These are phyloP conservation scores for Cirrhinus molitorella DNA, from an alignment of 2,797 vertebrate genomes.

Conservation along the genomic window DNA sequence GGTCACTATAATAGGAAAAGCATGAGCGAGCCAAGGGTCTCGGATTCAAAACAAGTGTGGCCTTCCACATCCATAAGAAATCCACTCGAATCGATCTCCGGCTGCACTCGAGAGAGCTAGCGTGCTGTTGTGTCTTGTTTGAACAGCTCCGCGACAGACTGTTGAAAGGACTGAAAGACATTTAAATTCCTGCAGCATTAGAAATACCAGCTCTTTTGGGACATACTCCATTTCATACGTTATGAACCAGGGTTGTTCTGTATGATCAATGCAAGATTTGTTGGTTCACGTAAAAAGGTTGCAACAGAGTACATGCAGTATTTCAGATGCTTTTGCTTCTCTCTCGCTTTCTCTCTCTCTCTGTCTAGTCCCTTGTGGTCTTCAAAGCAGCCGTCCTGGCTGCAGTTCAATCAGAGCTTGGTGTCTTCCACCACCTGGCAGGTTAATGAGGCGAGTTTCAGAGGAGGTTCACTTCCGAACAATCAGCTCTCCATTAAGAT, in stretches of 20 bases:
- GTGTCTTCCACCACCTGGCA: conserved; percentile 59
- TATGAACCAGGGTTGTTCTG: background rate
- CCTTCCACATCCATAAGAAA: conserved; percentile 54
- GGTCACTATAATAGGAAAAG: conserved; percentile 67
- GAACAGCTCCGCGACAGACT: conserved; percentile 33
- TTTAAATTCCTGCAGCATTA: conserved; percentile 22
- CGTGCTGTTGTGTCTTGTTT: conserved; percentile 26
- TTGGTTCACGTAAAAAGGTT: conserved; percentile 21
- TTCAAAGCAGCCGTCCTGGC: conserved; percentile 62
- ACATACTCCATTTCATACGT: background rate
- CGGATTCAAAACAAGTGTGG: conserved; percentile 57
- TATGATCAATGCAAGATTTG: conserved; percentile 21
- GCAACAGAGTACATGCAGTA: conserved; percentile 14
- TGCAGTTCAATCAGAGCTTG: conserved; percentile 57
- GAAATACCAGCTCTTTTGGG: conserved; percentile 33
- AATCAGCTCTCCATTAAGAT: conserved; percentile 40
- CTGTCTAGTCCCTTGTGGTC: conserved; percentile 46
- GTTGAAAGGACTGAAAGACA: conserved; percentile 30
- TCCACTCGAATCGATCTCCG: conserved; percentile 34
- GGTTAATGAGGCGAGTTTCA: conserved; percentile 63
- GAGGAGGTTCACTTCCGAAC: conserved; percentile 37
- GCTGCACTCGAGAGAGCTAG: conserved; percentile 21
- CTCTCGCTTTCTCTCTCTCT: conserved; percentile 13
- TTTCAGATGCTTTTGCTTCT: conserved; percentile 4
- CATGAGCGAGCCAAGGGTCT: conserved; percentile 53